Evolutionary conservation across 2,888 invertebrate species (phyloP).

Genomic region (Agrotis puta): DNA sequence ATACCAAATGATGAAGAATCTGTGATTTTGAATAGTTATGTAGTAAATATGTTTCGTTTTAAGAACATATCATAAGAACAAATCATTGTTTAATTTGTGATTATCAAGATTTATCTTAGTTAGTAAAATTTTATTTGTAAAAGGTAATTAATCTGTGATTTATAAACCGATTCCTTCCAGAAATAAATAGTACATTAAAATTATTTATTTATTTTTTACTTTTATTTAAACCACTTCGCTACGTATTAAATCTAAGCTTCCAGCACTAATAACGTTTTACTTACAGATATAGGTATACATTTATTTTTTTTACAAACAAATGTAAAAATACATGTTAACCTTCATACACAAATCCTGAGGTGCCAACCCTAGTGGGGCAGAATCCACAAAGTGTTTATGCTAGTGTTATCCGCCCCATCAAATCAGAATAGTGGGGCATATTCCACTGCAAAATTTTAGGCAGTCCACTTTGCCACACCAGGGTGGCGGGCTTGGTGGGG

Average conservation of each 20-base stretch:
- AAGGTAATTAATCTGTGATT: slow-evolving; percentile 29
- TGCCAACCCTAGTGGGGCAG: slow-evolving; percentile 39
- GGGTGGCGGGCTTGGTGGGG: too few relatives aligned
- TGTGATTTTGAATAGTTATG: too few relatives aligned
- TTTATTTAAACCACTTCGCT: slow-evolving; percentile 29
- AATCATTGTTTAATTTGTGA: too few relatives aligned
- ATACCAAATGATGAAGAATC: too few relatives aligned
- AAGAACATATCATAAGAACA: too few relatives aligned
- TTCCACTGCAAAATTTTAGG: slow-evolving; percentile 5
- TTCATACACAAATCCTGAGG: slow-evolving; percentile 35
- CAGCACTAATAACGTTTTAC: slow-evolving; percentile 33
- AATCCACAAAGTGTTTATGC: slow-evolving; percentile 32
- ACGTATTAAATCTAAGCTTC: slow-evolving; percentile 33
- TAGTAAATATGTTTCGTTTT: too few relatives aligned
- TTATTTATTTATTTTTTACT: slow-evolving; percentile 26
- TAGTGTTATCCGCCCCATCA: slow-evolving; percentile 24
- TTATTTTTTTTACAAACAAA: slow-evolving; percentile 30
- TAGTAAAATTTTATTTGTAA: too few relatives aligned
- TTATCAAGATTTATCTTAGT: too few relatives aligned
- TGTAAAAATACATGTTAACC: slow-evolving; percentile 31
- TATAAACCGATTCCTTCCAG: slow-evolving; percentile 25
- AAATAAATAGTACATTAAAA: slow-evolving; percentile 31
- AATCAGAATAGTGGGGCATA: slow-evolving; percentile 18
- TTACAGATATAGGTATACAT: slow-evolving; percentile 33
- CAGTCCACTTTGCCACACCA: slow-evolving; percentile 19